Evolutionary conservation across 2,888 invertebrate genomes (phyloP).

Genomic region (Trachelus troglodyta): DNA sequence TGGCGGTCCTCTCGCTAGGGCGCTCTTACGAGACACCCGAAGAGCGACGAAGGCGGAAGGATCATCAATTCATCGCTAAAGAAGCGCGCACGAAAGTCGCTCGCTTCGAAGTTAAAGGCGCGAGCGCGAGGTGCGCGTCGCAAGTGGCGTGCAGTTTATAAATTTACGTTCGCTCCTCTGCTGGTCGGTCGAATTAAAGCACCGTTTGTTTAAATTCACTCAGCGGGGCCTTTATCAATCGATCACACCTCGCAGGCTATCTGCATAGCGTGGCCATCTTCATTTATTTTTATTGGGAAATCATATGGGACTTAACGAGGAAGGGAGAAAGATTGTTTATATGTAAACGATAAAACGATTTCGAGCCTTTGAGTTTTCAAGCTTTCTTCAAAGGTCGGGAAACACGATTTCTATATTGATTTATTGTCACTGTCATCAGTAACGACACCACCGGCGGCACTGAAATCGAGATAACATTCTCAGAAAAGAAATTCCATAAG

Average conservation of each 20-base stretch:
- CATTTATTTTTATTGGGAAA: conserved; percentile 46
- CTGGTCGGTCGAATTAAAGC: background rate
- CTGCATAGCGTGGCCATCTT: no score
- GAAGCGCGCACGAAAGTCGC: background rate
- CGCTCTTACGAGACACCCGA: background rate
- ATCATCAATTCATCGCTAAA: background rate
- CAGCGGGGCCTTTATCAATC: conserved; percentile 18
- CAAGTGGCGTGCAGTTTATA: background rate
- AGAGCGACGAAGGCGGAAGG: no score
- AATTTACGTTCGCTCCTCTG: background rate
- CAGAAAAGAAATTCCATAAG: background rate
- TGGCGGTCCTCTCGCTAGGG: no score
- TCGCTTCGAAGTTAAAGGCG: background rate
- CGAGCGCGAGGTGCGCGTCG: background rate
- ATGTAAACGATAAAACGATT: background rate
- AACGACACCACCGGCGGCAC: no score
- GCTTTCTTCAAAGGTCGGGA: no score
- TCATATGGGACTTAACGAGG: conserved; percentile 31
- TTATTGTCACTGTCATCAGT: no score
- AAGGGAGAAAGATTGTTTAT: no score
- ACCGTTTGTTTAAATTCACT: conserved; percentile 23
- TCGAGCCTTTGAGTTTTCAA: no score
- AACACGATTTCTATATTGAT: no score
- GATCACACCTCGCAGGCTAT: background rate
- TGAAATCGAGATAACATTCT: no score